Percentiles rank a stretch among this genome's conserved stretches.
These are phyloP conservation scores for Propsilocerus akamusi DNA, from an alignment of 1,140 invertebrate genomes.

Conservation along the genomic window DNA sequence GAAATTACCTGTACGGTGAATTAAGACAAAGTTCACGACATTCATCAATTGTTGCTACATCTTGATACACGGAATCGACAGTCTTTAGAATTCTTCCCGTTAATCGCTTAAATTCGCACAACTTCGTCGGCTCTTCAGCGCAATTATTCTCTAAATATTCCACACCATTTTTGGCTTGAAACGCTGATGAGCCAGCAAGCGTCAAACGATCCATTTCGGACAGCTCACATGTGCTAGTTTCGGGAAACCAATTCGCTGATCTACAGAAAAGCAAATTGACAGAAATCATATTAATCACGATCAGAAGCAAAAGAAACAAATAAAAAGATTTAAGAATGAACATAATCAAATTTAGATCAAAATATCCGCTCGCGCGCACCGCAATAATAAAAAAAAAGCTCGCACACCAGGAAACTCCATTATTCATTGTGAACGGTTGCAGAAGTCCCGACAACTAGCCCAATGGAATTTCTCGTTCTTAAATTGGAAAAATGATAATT, in stretches of 20 bases:
- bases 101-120: constrained; percentile 84
- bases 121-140: constrained; percentile 72
- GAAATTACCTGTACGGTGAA: constrained; percentile 45
- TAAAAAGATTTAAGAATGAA: too few species aligned
- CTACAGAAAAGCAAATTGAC: too few species aligned
- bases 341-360: too few species aligned
- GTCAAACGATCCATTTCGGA: constrained; percentile 82
- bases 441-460: too few species aligned
- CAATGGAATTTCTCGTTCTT: too few species aligned
- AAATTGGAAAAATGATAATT: too few species aligned
- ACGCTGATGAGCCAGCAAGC: constrained; percentile 50
- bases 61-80: constrained; percentile 82
- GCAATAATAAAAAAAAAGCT: too few species aligned
- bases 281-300: too few species aligned
- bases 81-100: constrained; percentile 78
- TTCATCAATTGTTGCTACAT: constrained; percentile 68
- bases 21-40: constrained; percentile 74
- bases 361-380: too few species aligned
- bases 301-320: too few species aligned
- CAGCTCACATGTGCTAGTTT: constrained; percentile 65
- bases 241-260: constrained; percentile 77
- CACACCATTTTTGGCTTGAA: constrained; percentile 46
- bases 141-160: constrained; percentile 85
- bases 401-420: too few species aligned
- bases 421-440: too few species aligned